Base-by-base conservation (phyloP, 2,888 invertebrate genomes). In the Drosophila meridionalis region DNA sequence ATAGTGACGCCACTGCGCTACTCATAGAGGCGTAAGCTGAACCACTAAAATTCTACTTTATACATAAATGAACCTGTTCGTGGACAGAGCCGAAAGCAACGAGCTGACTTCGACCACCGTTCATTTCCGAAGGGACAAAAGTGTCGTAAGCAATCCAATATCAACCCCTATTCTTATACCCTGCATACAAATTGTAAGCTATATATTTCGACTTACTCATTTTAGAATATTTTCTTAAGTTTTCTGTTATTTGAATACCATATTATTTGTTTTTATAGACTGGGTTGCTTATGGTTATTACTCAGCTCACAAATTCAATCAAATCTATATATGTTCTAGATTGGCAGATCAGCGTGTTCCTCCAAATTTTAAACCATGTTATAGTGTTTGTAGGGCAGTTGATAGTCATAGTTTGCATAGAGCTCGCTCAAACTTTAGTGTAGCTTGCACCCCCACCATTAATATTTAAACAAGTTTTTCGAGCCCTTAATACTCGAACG, bases 51-150 rank as follows among this genome's bases (percentile, higher is more conserved):
- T 55, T 30, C 26, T 20, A 52, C 34, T 20, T 3, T 9, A 52
- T 34, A 1, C 36, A 28, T 50, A 11, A 40, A 45, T 30, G 45
- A 1, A 60, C 34, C 34, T 20, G 30, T 50, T 71, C 60, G 56
- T 30, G 20, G 50, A 7, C 38, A 47, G 1, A 58, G 47, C 65
- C 73, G 68, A 80, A 20, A 28, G 12, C 63, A 40, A 58, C 76
- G 70, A 69, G 38, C 43, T n/a, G 28, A 30, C 66, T 76, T 78
- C 79, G 79, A 78, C 76, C 66, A 77, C 14, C 45, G 68, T 70
- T 69, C 76, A 75, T 34, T 53, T 62, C 26, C 36, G 53, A 32
- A 45, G 55, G 38, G 34, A 43, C n/a, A 47, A 40, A 55, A 63
- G 40, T 20, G 59, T 60, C 11, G 14, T 28, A n/a, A 30, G 28